Percentiles rank a stretch among this genome's conserved stretches.
Evolutionary conservation across 2,113 vertebrate genomes (phyloP).

Genomic region (Hiodon tergisus): DNA sequence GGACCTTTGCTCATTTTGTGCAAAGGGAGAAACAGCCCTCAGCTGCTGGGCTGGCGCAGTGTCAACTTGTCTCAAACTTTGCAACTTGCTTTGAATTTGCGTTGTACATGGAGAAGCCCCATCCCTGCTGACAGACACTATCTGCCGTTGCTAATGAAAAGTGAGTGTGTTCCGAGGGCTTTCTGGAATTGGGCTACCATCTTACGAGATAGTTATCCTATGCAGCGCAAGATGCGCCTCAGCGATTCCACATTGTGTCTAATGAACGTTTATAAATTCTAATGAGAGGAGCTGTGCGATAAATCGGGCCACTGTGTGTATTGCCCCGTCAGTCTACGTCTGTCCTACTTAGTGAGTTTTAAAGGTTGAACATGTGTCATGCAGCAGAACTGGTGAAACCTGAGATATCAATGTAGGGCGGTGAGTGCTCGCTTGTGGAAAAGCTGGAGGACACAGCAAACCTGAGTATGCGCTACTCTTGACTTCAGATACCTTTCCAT

Average conservation of each 20-base stretch:
- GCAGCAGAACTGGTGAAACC: not conserved
- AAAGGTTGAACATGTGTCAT: constrained; percentile 1
- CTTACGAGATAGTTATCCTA: constrained; percentile 1
- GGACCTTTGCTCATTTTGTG: too few relatives aligned
- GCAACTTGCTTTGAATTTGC: not conserved
- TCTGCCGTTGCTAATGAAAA: not conserved
- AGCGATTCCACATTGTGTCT: not conserved
- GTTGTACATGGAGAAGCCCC: not conserved
- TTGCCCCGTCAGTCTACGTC: not conserved
- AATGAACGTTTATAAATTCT: constrained; percentile 22
- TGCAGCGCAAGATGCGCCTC: constrained; percentile 6
- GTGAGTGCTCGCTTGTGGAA: not conserved
- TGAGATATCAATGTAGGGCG: not conserved
- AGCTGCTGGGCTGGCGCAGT: not conserved
- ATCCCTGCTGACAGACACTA: constrained; percentile 8
- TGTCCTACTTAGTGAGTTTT: constrained; percentile 11
- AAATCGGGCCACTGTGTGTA: constrained; percentile 4
- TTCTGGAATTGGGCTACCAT: not conserved
- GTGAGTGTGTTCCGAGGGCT: not conserved
- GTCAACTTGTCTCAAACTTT: not conserved
- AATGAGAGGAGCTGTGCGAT: constrained; percentile 21
- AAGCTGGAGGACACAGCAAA: not conserved
- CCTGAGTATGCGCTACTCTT: not conserved
- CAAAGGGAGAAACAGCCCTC: too few relatives aligned
- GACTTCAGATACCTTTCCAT: too few relatives aligned